Base-by-base conservation (phyloP, 2,797 vertebrate species). In the Allobates femoralis region DNA sequence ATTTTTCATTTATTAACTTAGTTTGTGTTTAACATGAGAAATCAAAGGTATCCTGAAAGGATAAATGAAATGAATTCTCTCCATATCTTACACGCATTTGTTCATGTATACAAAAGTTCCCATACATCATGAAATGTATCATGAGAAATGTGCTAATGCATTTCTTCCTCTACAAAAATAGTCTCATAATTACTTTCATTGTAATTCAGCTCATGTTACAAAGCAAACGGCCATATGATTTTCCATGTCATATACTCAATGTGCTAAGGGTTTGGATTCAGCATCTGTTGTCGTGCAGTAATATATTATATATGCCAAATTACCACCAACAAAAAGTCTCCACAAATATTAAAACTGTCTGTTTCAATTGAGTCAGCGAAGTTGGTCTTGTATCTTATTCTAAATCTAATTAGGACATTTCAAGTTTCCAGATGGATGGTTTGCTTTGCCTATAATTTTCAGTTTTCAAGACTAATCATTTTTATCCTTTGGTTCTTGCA, bases 361-460 rank as follows among this genome's bases (percentile, higher is more conserved):
- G 75, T 89, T 85, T 92, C 8, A 19, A 53, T 51, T 23, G 26
- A 89, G 58, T 85, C 87, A 82, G 88, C 91, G 90, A 86, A 83
- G 80, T 89, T 92, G 90, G 91, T 89, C 66, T 90, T 78, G 91
- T 89, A 87, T 90, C 86, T 92, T 89, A 18, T 86, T 90, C 78
- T 88, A 85, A 90, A 93, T 90, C 55, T 69, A 82, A 71, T 91
- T 91, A 91, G 89, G 81, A 89, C 66, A 88, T 90, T 55, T 90
- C 86, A 90, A 90, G 85, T 83, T 91, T 91, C 89, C 90, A 90
- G n/a, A 79, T 89, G 78, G 73, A 73, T 89, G 87, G 87, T 55
- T 56, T 88, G 83, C 76, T 90, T 89, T 86, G 88, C 26, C 76
- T 66, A 81, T 87, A 75, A 91, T 85, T 91, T 92, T 89, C 81